phyloP scores from a whole-genome alignment of 1,140 invertebrate species.

The Drosophila trapezifrons region DNA sequence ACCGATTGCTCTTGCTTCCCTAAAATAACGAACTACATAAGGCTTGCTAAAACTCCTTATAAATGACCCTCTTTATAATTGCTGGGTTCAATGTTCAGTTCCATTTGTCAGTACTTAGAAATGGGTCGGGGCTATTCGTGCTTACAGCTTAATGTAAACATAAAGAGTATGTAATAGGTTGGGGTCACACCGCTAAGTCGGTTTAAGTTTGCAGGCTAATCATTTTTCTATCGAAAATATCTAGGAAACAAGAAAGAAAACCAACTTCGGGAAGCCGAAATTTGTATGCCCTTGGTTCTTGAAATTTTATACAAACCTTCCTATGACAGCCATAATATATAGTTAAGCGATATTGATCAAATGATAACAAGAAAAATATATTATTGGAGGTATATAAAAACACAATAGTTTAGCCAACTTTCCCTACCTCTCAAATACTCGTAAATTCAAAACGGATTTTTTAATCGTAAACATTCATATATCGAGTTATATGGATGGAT shows the following conservation, averaged over 20 bases:
- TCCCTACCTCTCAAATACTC: too few species aligned
- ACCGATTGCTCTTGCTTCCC: neutral
- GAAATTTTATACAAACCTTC: too few species aligned
- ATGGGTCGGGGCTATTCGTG: constrained; percentile 3
- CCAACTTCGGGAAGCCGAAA: neutral
- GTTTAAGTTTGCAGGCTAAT: neutral
- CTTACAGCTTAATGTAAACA: constrained; percentile 18
- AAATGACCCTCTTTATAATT: constrained; percentile 45
- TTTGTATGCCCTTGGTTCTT: too few species aligned
- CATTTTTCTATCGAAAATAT: neutral
- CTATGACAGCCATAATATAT: too few species aligned
- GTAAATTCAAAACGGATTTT: too few species aligned
- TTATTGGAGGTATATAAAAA: too few species aligned
- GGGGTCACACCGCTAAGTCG: neutral
- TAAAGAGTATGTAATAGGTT: constrained; percentile 3
- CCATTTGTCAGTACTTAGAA: constrained; percentile 18
- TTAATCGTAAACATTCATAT: too few species aligned
- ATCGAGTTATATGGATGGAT: too few species aligned
- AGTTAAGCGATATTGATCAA: too few species aligned
- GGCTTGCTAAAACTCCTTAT: constrained; percentile 14
- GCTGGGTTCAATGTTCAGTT: constrained; percentile 7
- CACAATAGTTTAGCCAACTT: too few species aligned
- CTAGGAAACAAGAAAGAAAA: too few species aligned
- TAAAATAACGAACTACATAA: constrained; percentile 9
- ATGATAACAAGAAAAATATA: too few species aligned